phyloP scores from a whole-genome alignment of 1,140 invertebrate genomes.

The Samia ricini region DNA sequence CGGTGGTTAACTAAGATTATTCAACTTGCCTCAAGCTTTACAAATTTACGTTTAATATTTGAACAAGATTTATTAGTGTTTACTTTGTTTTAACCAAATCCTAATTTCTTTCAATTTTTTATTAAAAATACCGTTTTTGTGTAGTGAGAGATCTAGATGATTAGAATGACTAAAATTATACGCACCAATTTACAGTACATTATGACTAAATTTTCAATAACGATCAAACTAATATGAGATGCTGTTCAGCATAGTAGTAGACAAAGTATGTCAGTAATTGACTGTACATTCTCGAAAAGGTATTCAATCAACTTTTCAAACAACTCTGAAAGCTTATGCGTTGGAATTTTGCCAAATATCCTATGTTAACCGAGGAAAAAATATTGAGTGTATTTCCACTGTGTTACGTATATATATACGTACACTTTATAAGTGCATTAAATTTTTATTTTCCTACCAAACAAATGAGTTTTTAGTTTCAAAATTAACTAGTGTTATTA shows the following conservation, averaged over 20 bases:
- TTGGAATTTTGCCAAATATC: constrained; percentile 15
- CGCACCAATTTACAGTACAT: not conserved
- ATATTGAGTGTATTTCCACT: not conserved
- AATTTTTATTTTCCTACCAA: too few species aligned
- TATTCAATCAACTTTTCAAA: constrained; percentile 21
- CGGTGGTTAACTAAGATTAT: constrained; percentile 47
- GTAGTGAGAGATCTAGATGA: too few species aligned
- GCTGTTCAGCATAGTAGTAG: not conserved
- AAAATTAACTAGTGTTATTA: too few species aligned
- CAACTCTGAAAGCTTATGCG: constrained; percentile 1
- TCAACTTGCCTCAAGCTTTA: constrained; percentile 13
- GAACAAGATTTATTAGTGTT: constrained; percentile 22
- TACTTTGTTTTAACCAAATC: not conserved
- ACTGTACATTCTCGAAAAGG: constrained; percentile 12
- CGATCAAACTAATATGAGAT: not conserved
- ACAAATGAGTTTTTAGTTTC: too few species aligned
- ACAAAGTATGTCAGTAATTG: constrained; percentile 4
- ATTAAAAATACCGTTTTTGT: too few species aligned
- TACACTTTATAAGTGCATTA: too few species aligned
- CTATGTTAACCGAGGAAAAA: not conserved
- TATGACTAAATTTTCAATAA: not conserved
- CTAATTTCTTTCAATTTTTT: not conserved
- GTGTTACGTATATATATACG: not conserved
- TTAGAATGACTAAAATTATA: too few species aligned
- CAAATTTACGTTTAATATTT: constrained; percentile 18